phyloP scores from a whole-genome alignment of 2,113 vertebrate species.

The Cyanoliseus patagonus region DNA sequence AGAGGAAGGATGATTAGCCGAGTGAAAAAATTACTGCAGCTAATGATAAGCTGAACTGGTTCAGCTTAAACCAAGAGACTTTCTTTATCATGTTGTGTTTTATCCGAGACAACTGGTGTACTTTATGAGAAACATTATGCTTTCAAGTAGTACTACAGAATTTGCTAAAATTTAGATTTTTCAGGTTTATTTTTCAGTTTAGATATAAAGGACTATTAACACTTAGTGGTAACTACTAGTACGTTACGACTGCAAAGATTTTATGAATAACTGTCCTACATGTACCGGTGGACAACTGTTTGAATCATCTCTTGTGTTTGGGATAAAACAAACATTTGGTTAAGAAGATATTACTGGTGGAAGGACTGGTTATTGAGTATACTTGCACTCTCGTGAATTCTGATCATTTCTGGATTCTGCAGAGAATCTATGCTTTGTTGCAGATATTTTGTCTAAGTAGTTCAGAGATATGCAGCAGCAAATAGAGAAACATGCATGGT shows the following conservation, averaged over 20 bases:
- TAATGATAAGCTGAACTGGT: neutral
- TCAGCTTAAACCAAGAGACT: neutral
- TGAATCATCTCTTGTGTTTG: neutral
- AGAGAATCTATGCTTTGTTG: neutral
- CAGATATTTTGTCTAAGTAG: neutral
- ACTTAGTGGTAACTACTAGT: neutral
- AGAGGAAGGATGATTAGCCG: neutral
- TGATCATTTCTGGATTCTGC: neutral
- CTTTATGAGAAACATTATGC: neutral
- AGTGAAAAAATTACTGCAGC: neutral
- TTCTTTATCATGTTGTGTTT: neutral
- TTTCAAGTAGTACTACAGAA: neutral
- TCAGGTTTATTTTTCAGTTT: neutral
- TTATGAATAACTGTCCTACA: neutral
- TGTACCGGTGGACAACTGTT: neutral
- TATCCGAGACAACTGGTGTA: neutral
- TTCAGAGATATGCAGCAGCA: neutral
- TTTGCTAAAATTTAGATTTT: neutral
- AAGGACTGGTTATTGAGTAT: neutral
- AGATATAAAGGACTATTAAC: neutral
- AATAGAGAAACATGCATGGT: neutral
- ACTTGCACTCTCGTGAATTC: constrained; percentile 5
- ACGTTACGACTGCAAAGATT: neutral
- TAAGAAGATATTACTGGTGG: neutral
- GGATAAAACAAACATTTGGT: neutral